Conservation (phyloP, 1,140 invertebrate species). For the Conus betulinus region DNA sequence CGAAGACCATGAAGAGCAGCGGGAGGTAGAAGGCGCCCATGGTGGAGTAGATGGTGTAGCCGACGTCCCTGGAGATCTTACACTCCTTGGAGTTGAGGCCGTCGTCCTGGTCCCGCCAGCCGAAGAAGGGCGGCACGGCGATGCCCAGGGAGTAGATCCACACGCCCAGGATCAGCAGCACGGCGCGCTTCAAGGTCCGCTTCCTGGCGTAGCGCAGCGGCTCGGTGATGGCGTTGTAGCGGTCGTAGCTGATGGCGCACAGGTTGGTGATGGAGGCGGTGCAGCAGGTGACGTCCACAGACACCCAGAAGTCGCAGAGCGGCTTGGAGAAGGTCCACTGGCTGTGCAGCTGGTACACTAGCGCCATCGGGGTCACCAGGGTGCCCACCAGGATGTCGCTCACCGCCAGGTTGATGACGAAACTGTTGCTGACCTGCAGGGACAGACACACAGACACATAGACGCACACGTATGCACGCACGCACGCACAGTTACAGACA, state of each 20-base stretch:
- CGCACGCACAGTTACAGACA: too few species aligned
- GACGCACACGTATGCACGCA: neutral
- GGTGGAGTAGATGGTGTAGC: conserved; percentile 75
- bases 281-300: conserved; percentile 77
- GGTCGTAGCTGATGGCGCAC: conserved; percentile 78
- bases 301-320: conserved; percentile 77
- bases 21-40: conserved; percentile 76
- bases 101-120: conserved; percentile 81
- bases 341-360: conserved; percentile 56
- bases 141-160: conserved; percentile 94
- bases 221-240: conserved; percentile 78
- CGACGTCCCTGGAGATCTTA: conserved; percentile 69
- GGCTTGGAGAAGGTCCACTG: conserved; percentile 73
- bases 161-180: conserved; percentile 90
- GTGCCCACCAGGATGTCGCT: conserved; percentile 92
- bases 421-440: conserved; percentile 91
- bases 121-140: conserved; percentile 94
- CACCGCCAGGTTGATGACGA: conserved; percentile 94
- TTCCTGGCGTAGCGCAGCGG: conserved; percentile 83
- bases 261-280: conserved; percentile 78
- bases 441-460: conserved; percentile 77
- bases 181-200: conserved; percentile 87
- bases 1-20: conserved; percentile 73
- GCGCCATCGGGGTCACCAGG: conserved; percentile 60
- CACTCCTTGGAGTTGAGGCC: conserved; percentile 27